Evolutionary conservation across 37 sponge, comb jelly and placozoan genomes (phyloP), one percentile per base, ranked within the genome.

Genomic region (Sycon ciliatum): DNA sequence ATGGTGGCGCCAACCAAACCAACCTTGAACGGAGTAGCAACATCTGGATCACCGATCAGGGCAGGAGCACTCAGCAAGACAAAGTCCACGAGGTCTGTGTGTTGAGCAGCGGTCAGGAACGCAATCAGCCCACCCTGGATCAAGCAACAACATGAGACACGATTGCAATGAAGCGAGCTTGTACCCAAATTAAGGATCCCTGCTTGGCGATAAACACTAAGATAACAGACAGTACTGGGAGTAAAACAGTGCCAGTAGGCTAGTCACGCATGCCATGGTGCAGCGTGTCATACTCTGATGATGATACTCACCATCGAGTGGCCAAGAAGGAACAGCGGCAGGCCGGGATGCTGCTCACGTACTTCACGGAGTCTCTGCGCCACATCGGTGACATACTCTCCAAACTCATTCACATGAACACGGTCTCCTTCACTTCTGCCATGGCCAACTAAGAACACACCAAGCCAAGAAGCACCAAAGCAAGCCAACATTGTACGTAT

Each of bases 351-450:
- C 34, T 74, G 3, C 5, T 24, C 38, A 22, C 71, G 78, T 35
- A 75, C 37, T 23, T 54, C 72, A 32, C 75, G 55, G 18, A 78
- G 38, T 33, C 79, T 76, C 1, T 62, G 33, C 4, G 82, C 57
- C 18, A 78, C 79, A 64, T 86, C 87, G 3, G 55, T 30, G 20
- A 67, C 76, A 65, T 86, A 86, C 1, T 57, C 62, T 4, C 70
- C 57, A 29, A 82, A 46, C 7, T 46, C 28, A 1, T 82, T 73
- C 1, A 86, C 36, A 35, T 73, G 55, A 24, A 69, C 69, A 36
- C 79, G 35, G 30, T 79, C 83, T 27, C 87, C 87, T 30, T 74
- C 83, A 79, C 87, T 86, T 5, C 52, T 39, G 13, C 87, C 87
- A 69, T 86, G 82, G 24, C 87, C 87, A 75, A 86, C 87, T 85